Base-by-base conservation (phyloP, 1,140 invertebrate genomes). In the Drosophila serrata region DNA sequence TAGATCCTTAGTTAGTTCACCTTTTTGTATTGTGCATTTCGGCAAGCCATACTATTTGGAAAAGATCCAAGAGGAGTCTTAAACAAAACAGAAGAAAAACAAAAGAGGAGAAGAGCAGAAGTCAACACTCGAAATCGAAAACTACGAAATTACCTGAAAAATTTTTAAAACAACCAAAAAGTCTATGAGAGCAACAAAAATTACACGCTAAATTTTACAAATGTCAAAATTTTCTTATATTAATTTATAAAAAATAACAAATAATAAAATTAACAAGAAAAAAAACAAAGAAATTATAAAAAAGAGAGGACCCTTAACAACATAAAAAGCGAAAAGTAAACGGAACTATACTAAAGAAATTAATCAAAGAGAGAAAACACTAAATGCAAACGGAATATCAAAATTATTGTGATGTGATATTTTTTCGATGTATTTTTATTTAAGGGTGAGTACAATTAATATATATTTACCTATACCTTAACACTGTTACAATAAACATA, bases 111-210 rank as follows among this genome's bases (percentile, higher is more conserved):
- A 55, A 55, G 35, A 58, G 51, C 58, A 74, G 45, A 62, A 82
- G 75, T 82, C 73, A 81, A 81, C 63, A 75, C 72, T 72, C 69
- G 48, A 79, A 61, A 79, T 55, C 33, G 40, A 65, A 84, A 90
- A 85, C 90, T 91, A 91, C 90, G 90, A 91, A 91, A 91, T 91
- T 91, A 91, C 90, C 90, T 91, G 90, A 91, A 80, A 79, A 79
- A 68, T 90, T 88, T 85, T 88, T 85, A 79, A 69, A 86, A 70
- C 74, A 59, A 81, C 75, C 68, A 69, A 79, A 85, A 85, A 87
- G 59, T 80, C 81, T 77, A 81, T 58, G 51, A 80, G 55, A 79
- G 39, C 51, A 73, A 53, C 61, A 64, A 82, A 82, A 90, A 78
- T 82, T 74, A 72, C 53, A 62, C 61, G 65, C 84, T 67, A 88